phyloP scores from a whole-genome alignment of 2,113 vertebrate genomes.

The Sialia sialis region DNA sequence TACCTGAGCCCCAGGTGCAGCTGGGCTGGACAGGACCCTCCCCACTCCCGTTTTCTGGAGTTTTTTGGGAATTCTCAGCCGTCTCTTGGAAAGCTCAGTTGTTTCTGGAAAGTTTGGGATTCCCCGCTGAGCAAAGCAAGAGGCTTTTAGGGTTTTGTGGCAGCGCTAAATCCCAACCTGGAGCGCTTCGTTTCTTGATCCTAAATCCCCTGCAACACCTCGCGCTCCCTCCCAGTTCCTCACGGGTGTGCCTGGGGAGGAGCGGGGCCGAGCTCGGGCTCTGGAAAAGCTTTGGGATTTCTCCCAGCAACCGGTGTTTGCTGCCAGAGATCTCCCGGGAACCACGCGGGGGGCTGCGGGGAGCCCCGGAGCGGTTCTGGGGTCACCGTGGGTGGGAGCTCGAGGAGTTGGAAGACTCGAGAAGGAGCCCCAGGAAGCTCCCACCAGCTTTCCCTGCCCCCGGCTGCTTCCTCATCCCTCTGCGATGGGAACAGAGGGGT shows the following conservation, averaged over 20 bases:
- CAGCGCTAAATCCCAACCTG: neutral
- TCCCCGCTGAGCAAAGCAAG: fast-evolving
- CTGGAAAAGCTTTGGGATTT: neutral
- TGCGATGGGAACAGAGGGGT: neutral
- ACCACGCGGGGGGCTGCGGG: neutral
- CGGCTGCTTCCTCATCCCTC: fast-evolving
- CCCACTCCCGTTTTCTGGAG: neutral
- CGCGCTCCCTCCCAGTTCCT: neutral
- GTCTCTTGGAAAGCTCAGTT: neutral
- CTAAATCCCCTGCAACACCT: neutral
- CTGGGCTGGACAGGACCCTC: neutral
- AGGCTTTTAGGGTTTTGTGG: fast-evolving
- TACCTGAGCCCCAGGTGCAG: neutral
- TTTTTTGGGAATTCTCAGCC: neutral
- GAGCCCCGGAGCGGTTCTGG: neutral
- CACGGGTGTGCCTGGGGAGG: fast-evolving
- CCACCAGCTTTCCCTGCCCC: neutral
- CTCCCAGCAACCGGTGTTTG: neutral
- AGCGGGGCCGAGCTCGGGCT: neutral
- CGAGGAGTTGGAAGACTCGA: fast-evolving
- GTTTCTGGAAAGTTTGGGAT: neutral
- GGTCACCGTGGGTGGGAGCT: neutral
- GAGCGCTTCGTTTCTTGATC: neutral
- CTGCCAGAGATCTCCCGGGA: neutral
- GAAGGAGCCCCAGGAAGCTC: neutral